Base-by-base conservation (phyloP, 2,797 vertebrate species). In the Chloroceryle inda region DNA sequence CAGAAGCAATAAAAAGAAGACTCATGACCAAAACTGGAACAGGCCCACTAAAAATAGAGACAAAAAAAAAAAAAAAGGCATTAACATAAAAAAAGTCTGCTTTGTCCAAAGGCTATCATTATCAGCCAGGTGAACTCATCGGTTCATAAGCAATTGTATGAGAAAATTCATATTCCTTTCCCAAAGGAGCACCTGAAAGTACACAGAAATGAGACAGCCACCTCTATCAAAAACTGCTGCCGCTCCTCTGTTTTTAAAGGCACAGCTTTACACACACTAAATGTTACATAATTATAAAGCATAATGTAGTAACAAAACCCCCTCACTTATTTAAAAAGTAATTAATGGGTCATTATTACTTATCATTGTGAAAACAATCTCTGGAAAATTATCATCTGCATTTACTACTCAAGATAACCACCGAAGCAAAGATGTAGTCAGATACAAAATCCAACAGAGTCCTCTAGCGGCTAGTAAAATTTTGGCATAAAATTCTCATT, bases 11-110 rank as follows among this genome's bases (percentile, higher is more conserved):
- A 98, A 99, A 99, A 96, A 99, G 99, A 94, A 99, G 98, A 97
- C 99, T 99, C 99, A 99, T 99, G 97, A 99, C 99, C 98, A 99
- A 97, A 94, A 99, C 99, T 50, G 99, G 99, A 96, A 99, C 99
- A 8, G 99, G 99, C 19, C 99, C 99, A 81, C 99, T 99, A 98
- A 95, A 97, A 98, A 97, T 55, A 94, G 94, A 94, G 24, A 50
- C 26, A 50, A 17, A 15, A 17, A 10, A 15, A 50, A 50, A 92
- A 97, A 92, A 96, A 53, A 84, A 89, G 10, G 35, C 9, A 80
- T 96, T 96, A 97, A 88, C 81, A 83, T 42, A 61, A 83, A 73
- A 67, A 69, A 38, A 88, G 10, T 59, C 67, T 90, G 14, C n/a
- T 85, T 90, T 79, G 45, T 63, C 56, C 71, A 79, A 88, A 89